Evolutionary conservation across 2,888 invertebrate genomes (phyloP), one percentile per base, ranked within the genome.

Genomic region (Pammene fasciana): DNA sequence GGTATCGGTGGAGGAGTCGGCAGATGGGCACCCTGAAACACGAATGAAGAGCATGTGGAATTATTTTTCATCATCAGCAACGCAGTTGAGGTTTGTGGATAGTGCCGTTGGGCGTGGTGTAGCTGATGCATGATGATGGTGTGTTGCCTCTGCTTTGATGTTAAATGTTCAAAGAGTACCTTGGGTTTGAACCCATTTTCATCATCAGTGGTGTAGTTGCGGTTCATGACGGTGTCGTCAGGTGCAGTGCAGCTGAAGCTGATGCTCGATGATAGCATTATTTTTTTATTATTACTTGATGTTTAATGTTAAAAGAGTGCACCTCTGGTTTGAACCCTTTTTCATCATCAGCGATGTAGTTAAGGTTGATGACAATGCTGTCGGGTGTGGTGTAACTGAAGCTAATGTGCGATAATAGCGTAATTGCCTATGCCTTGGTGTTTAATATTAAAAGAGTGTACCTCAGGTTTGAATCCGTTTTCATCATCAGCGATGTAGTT

Each of bases 1-100:
- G 96, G 96, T 72, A 94, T 94, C 73, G 96, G 96, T n/a, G 96
- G 96, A 11, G 96, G 94, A 11, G 96, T 96, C 7, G 96, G 96
- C 73, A 96, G 85, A 89, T 96, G 96, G 34, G 94, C 95, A 16
- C 96, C 96, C 90, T 94, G 89, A 7, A 68, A 34, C 0, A 46
- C 18, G 43, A 43, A 13, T 18, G 18, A 8, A 16, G 9, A 26
- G 7, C 38, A 38, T 38, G 7, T 38, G 9, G 1, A 38, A 9
- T n/a, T n/a, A n/a, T n/a, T n/a, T n/a, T n/a, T n/a, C 36, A 7
- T 34, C 10, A 54, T 34, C 9, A 34, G n/a, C 13, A 26, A 52
- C 7, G 36, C 4, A 36, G 36, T 36, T 36, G 36, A 36, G 7
- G 36, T 36, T 36, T 6, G 36, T 36, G 36, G 7, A n/a, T n/a